Evolutionary conservation across 2,888 invertebrate genomes (phyloP).

Genomic region (Zele albiditarsus): DNA sequence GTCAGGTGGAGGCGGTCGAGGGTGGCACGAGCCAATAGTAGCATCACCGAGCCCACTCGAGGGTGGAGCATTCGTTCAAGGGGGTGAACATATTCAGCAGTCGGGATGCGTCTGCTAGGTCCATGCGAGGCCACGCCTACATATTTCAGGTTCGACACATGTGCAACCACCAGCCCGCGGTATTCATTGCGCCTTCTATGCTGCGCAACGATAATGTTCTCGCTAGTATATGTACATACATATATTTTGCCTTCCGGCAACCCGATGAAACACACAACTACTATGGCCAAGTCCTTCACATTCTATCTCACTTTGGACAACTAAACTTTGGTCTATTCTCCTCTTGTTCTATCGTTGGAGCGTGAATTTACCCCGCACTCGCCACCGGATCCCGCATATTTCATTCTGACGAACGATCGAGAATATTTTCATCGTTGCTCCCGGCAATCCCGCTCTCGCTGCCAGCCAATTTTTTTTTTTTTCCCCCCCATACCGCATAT

Average conservation of each 20-base stretch:
- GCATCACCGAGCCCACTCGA: conserved; percentile 59
- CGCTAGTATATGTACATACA: conserved; percentile 22
- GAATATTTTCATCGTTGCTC: conserved; percentile 68
- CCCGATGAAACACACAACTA: conserved; percentile 34
- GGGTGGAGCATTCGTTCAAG: conserved; percentile 56
- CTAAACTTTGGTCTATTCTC: conserved; percentile 36
- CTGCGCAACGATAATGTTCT: conserved; percentile 42
- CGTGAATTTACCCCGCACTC: conserved; percentile 12
- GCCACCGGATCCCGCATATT: conserved; percentile 51
- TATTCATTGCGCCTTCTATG: conserved; percentile 42
- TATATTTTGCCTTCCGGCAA: conserved; percentile 42
- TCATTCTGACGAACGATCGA: conserved; percentile 69
- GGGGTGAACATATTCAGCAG: conserved; percentile 72
- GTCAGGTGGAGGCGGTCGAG: conserved; percentile 70
- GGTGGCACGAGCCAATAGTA: conserved; percentile 68
- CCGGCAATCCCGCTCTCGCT: conserved; percentile 32
- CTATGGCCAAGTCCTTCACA: conserved; percentile 44
- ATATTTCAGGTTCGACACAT: conserved; percentile 73
- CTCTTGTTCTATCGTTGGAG: conserved; percentile 25
- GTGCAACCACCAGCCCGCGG: conserved; percentile 57
- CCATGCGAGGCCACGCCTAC: conserved; percentile 70
- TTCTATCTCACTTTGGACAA: conserved; percentile 39
- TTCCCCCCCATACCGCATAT: conserved; percentile 37
- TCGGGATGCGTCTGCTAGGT: conserved; percentile 70
- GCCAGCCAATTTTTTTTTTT: conserved; percentile 50